phyloP scores from a whole-genome alignment of 2,888 invertebrate species.

The Plemyria rubiginata region DNA sequence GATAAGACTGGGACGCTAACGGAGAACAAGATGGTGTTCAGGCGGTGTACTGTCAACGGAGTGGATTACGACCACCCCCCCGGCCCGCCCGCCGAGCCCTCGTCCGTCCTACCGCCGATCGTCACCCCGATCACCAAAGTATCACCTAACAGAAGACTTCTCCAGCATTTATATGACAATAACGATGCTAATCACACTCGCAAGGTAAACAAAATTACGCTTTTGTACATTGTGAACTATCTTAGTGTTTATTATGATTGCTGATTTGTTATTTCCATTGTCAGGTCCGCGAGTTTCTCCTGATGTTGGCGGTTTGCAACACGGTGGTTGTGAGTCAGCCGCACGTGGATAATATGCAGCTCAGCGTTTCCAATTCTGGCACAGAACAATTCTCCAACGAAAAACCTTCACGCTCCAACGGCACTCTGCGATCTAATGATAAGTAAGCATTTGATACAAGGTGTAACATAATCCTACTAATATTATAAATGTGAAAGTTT shows the following conservation, averaged over 20 bases:
- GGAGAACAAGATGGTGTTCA: constrained; percentile 98
- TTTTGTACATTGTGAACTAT: constrained; percentile 5
- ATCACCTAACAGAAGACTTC: constrained; percentile 72
- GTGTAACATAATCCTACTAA: no score
- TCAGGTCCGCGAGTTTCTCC: constrained; percentile 94
- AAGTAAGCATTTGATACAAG: constrained; percentile 67
- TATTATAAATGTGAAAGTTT: no score
- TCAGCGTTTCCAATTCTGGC: constrained; percentile 75
- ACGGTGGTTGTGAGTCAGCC: constrained; percentile 98
- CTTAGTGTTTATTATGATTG: constrained; percentile 4
- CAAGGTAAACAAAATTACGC: constrained; percentile 54
- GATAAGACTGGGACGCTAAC: constrained; percentile 99
- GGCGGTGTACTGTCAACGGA: constrained; percentile 94
- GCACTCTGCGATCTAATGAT: constrained; percentile 69
- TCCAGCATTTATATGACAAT: constrained; percentile 70
- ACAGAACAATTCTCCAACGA: constrained; percentile 76
- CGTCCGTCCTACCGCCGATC: constrained; percentile 74
- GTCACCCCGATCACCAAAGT: constrained; percentile 78
- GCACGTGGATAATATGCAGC: constrained; percentile 88
- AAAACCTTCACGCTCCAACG: constrained; percentile 66
- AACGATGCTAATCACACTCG: constrained; percentile 86
- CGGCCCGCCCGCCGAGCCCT: constrained; percentile 88
- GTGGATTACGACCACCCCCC: constrained; percentile 94
- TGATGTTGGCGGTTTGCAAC: constrained; percentile 97
- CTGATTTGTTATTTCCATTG: constrained; percentile 11